phyloP scores from a whole-genome alignment of 2,888 invertebrate genomes.

The Agrenia bidenticulata region DNA sequence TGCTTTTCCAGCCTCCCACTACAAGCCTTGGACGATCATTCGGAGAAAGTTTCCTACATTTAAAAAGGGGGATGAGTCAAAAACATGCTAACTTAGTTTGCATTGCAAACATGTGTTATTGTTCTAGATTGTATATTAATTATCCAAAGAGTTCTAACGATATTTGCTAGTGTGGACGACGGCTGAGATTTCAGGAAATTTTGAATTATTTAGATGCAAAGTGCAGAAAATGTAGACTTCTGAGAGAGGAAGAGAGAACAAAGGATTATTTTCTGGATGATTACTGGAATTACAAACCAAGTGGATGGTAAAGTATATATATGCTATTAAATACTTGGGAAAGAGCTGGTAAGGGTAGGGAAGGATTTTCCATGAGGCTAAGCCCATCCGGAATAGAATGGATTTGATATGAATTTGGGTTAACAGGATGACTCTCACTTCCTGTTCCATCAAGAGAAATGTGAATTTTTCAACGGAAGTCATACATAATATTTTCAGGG shows the following conservation, averaged over 20 bases:
- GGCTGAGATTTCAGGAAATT: no score
- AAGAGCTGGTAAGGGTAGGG: background rate
- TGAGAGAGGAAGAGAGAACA: background rate
- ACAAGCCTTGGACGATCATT: no score
- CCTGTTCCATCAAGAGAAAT: background rate
- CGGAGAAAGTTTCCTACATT: no score
- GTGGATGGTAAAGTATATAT: no score
- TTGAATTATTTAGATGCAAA: no score
- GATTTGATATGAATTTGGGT: background rate
- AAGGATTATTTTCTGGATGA: slow-evolving; percentile 5
- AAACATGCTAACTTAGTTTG: no score
- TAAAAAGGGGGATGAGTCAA: no score
- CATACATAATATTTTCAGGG: background rate
- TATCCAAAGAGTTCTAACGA: no score
- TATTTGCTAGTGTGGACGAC: no score
- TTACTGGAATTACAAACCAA: background rate
- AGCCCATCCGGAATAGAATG: slow-evolving; percentile 13
- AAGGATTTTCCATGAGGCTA: slow-evolving; percentile 1
- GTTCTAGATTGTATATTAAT: background rate
- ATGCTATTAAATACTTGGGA: no score
- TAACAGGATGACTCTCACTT: background rate
- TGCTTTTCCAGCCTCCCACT: no score
- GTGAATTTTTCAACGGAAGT: slow-evolving; percentile 5
- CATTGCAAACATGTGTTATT: background rate
- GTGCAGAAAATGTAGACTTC: no score